Conservation (phyloP, 53 echinoderm and acorn worm species). For the Holothuria scabra region DNA sequence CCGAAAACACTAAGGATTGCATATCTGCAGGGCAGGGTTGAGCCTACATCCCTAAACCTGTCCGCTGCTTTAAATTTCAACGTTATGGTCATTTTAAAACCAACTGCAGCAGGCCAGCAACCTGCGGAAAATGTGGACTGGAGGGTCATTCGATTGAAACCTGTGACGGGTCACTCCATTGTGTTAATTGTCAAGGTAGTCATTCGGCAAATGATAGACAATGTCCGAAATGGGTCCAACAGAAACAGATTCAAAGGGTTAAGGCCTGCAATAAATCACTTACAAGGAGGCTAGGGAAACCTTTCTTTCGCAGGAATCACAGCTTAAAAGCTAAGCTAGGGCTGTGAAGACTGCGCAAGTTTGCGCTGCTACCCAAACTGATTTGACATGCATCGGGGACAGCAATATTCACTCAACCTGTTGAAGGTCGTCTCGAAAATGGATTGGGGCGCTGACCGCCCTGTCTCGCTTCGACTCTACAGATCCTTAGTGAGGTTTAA, state of each 20-base stretch:
- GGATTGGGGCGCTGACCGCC: no score
- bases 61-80: constrained; percentile 25
- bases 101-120: no score
- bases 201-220: background rate
- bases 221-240: constrained; percentile 8
- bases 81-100: no score
- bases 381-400: background rate
- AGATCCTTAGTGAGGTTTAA: no score
- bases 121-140: background rate
- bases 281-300: background rate
- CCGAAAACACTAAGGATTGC: background rate
- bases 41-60: constrained; percentile 8
- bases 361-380: background rate
- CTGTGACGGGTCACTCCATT: background rate
- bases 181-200: constrained; percentile 9
- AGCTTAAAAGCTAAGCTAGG: background rate
- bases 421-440: background rate
- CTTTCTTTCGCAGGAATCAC: background rate
- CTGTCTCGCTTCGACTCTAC: no score
- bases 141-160: background rate
- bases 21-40: background rate
- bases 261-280: background rate
- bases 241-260: background rate
- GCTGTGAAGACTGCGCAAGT: background rate
- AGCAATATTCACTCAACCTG: background rate